Evolutionary conservation across 2,113 vertebrate genomes (phyloP).

Genomic region (Salminus brasiliensis): DNA sequence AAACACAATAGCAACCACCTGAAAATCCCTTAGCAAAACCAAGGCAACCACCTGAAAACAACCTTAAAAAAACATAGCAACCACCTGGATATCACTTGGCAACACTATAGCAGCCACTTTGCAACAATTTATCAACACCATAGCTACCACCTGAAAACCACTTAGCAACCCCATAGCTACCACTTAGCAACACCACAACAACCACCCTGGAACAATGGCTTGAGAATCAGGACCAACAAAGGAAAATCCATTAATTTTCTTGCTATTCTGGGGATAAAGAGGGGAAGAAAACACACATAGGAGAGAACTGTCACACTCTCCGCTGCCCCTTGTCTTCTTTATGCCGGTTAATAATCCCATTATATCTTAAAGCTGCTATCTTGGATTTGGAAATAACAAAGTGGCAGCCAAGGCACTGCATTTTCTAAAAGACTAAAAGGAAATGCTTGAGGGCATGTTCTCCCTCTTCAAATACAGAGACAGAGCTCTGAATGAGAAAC

Average conservation of each 20-base stretch:
- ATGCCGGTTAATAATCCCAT: slow-evolving; percentile 16
- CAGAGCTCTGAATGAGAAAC: not conserved
- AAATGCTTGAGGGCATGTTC: not conserved
- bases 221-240: not conserved
- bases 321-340: not conserved
- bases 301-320: not conserved
- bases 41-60: too few relatives aligned
- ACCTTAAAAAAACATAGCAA: too few relatives aligned
- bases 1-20: too few relatives aligned
- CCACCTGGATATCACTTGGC: too few relatives aligned
- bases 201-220: not conserved
- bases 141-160: too few relatives aligned
- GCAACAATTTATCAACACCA: too few relatives aligned
- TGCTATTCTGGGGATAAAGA: not conserved
- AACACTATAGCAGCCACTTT: too few relatives aligned
- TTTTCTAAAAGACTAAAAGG: slow-evolving; percentile 18
- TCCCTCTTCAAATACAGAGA: not conserved
- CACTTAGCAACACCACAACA: too few relatives aligned
- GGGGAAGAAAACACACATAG: not conserved
- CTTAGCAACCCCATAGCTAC: too few relatives aligned
- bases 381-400: slow-evolving; percentile 4
- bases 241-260: not conserved
- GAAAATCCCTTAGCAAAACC: too few relatives aligned
- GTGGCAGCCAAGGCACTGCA: not conserved
- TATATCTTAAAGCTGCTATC: slow-evolving; percentile 9